Conservation (phyloP, 2,888 invertebrate species). For the Drosophila glabriapex region DNA sequence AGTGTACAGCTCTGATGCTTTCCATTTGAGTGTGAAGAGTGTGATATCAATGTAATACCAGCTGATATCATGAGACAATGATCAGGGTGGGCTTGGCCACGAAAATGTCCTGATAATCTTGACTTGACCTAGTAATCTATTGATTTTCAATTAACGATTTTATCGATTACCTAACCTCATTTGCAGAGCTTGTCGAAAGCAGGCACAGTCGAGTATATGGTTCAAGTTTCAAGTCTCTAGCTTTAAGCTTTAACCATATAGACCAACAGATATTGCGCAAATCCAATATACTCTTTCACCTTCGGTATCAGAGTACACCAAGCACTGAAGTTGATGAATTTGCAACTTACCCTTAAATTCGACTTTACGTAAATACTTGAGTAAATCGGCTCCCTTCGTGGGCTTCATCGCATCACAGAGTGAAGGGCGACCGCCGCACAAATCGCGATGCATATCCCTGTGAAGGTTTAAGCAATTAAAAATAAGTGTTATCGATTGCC, state of each 20-base stretch:
- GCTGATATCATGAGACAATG: too few species aligned
- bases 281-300: too few species aligned
- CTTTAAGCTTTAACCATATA: background rate
- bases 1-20: too few species aligned
- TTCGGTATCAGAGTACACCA: background rate
- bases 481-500: background rate
- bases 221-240: background rate
- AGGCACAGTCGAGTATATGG: background rate
- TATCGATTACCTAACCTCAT: too few species aligned
- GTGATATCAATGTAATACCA: too few species aligned
- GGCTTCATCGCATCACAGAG: slow-evolving; percentile 96
- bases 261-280: too few species aligned
- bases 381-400: slow-evolving; percentile 93
- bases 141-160: too few species aligned
- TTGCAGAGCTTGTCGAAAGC: too few species aligned
- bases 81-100: too few species aligned
- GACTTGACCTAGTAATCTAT: too few species aligned
- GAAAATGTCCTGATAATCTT: too few species aligned
- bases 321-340: background rate
- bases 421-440: slow-evolving; percentile 91
- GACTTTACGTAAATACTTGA: slow-evolving; percentile 93
- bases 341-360: slow-evolving; percentile 92
- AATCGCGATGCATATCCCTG: slow-evolving; percentile 94
- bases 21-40: too few species aligned
- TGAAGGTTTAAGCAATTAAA: slow-evolving; percentile 18